Conservation (phyloP, 2,888 invertebrate genomes). For the Camptogramma bilineatum region DNA sequence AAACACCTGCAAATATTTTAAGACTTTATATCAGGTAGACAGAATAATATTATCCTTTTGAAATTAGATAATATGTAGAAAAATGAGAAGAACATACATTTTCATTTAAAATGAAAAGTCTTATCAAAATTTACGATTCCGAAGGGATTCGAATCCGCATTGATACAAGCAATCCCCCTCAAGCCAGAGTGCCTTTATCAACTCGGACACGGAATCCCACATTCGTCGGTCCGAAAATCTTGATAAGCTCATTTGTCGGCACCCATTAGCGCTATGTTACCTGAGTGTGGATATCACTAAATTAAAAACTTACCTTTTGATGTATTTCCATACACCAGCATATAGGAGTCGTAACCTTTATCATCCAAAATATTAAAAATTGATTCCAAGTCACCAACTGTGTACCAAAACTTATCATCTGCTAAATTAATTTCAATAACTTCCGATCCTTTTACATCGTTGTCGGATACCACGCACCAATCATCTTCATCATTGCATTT, state of each 20-base stretch:
- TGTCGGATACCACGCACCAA: conserved; percentile 40
- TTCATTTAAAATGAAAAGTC: too few relatives aligned
- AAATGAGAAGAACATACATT: too few relatives aligned
- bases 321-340: conserved; percentile 89
- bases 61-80: too few relatives aligned
- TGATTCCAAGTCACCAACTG: conserved; percentile 76
- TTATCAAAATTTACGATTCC: too few relatives aligned
- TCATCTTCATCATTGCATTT: conserved; percentile 33
- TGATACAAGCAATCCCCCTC: too few relatives aligned
- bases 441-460: conserved; percentile 19
- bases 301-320: conserved; percentile 83
- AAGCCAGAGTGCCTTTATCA: too few relatives aligned
- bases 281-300: too few relatives aligned
- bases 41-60: not conserved
- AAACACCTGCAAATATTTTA: conserved; percentile 65
- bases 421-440: conserved; percentile 63
- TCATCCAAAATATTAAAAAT: conserved; percentile 81
- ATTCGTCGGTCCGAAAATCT: too few relatives aligned
- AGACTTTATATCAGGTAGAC: not conserved
- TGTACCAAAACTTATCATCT: conserved; percentile 79
- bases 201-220: too few relatives aligned
- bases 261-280: too few relatives aligned
- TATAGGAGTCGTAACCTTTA: conserved; percentile 77
- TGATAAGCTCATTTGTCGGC: too few relatives aligned
- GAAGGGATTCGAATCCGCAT: too few relatives aligned